Percentiles rank a stretch among this genome's conserved stretches.
These are phyloP conservation scores for Stylophora pistillata DNA, from an alignment of 64 coral and sea anemone genomes.

Conservation along the genomic window DNA sequence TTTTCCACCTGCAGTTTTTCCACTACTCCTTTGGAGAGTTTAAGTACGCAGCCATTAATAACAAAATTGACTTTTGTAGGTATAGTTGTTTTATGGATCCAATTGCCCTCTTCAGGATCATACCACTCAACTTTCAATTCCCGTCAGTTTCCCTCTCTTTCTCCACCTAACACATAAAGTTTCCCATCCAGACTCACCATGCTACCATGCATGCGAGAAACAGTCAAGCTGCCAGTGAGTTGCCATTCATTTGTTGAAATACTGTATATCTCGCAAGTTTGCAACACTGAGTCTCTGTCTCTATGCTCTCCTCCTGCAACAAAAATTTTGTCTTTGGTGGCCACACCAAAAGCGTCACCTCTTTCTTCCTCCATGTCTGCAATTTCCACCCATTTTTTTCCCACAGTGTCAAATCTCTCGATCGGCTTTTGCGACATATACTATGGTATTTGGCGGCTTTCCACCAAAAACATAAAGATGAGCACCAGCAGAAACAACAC, in stretches of 20 bases:
- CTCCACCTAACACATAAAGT: neutral
- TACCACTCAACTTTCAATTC: neutral
- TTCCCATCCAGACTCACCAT: neutral
- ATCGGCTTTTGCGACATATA: neutral
- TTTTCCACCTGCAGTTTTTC: too few relatives aligned
- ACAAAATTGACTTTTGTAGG: too few relatives aligned
- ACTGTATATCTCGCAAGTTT: constrained; percentile 18
- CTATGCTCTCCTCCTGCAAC: neutral
- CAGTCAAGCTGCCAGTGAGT: neutral
- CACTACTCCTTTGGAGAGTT: too few relatives aligned
- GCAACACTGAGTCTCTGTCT: neutral
- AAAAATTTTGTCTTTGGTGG: neutral
- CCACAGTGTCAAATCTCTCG: neutral
- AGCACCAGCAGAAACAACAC: neutral
- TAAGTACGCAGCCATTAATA: too few relatives aligned
- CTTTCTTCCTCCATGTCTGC: neutral
- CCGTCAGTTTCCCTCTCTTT: neutral
- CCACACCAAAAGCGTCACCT: neutral
- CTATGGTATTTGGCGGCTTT: neutral
- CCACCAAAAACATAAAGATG: neutral
- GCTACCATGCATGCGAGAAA: neutral
- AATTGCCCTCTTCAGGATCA: neutral
- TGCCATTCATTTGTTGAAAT: constrained; percentile 17
- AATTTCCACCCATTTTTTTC: neutral
- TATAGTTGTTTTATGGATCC: neutral